phyloP scores from a whole-genome alignment of 2,888 invertebrate species.

The Oeneis ivallda region DNA sequence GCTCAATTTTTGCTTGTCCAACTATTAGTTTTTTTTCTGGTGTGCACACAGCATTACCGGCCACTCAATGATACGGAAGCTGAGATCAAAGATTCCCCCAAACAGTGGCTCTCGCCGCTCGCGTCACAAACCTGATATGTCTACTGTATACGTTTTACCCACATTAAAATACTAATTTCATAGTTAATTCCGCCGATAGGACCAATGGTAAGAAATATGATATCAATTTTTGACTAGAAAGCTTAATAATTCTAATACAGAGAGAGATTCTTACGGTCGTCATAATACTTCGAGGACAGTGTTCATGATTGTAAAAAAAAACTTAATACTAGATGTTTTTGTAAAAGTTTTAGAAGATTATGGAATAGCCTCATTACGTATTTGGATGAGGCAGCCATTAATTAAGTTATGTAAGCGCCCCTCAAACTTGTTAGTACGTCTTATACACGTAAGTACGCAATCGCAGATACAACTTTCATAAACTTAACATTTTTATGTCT shows the following conservation, averaged over 20 bases:
- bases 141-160: slow-evolving; percentile 21
- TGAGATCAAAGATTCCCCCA: slow-evolving; percentile 32
- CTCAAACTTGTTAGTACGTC: slow-evolving; percentile 12
- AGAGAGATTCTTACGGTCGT: slow-evolving; percentile 76
- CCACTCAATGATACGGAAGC: slow-evolving; percentile 15
- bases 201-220: slow-evolving; percentile 34
- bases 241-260: slow-evolving; percentile 77
- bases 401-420: slow-evolving; percentile 37
- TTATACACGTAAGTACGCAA: background rate
- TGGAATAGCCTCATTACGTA: slow-evolving; percentile 68
- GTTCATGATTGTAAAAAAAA: slow-evolving; percentile 53
- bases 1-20: background rate
- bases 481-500: background rate
- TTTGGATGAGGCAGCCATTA: slow-evolving; percentile 52
- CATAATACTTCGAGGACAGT: slow-evolving; percentile 70
- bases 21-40: background rate
- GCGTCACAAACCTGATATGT: slow-evolving; percentile 31
- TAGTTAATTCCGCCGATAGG: slow-evolving; percentile 33
- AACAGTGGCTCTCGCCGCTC: slow-evolving; percentile 16
- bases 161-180: slow-evolving; percentile 30
- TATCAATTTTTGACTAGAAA: slow-evolving; percentile 76
- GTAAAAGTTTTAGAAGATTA: slow-evolving; percentile 49
- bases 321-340: slow-evolving; percentile 61
- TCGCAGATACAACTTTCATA: background rate
- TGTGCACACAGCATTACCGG: background rate